Base-by-base conservation (phyloP, 1,140 invertebrate species). In the Drosophila erecta region DNA sequence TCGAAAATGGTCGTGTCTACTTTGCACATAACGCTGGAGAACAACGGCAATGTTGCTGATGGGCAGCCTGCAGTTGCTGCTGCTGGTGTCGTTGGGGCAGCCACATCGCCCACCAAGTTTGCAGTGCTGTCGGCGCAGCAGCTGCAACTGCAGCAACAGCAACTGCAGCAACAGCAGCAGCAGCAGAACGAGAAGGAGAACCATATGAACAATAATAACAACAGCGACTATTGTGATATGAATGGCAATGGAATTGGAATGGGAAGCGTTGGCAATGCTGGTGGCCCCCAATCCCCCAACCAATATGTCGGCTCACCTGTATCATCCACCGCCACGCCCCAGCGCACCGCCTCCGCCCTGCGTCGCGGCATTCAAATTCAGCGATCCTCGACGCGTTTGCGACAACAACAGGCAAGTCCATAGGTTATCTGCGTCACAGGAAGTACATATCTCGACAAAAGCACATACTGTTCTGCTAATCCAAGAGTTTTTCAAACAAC, bases 401-500 rank as follows among this genome's bases (percentile, higher is more conserved):
- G 86, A 75, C 90, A 91, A 81, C 90, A 91, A 70, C 90, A 91
- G 90, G 90, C 86, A 91, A 91, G 90, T 47, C n/a, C 14, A 22
- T 46, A 22, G 11, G 20, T 4, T n/a, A 24, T 4, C 22, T n/a
- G 46, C 22, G 46, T 47, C 14, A n/a, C 7, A n/a, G 44, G 22
- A 46, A 24, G 17, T 44, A 2, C 6, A 10, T 20, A 22, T 14
- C 20, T 5, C 10, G 17, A 38, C 37, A 38, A 38, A 38, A 4
- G 37, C 30, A 8, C 30, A 30, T 8, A 30, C 30, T 38, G 37
- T 38, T 14, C 11, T 38, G 0, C 4, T 38, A 14, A 38, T 38
- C 14, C 4, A 14, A 4, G 14, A 14, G 11, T 4, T 14, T 11
- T 38, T 14, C 11, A 38, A 38, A 4, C 1, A 4, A 38, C 11